Base-by-base conservation (phyloP, 2,888 invertebrate genomes). In the Drosophila gaucha region DNA sequence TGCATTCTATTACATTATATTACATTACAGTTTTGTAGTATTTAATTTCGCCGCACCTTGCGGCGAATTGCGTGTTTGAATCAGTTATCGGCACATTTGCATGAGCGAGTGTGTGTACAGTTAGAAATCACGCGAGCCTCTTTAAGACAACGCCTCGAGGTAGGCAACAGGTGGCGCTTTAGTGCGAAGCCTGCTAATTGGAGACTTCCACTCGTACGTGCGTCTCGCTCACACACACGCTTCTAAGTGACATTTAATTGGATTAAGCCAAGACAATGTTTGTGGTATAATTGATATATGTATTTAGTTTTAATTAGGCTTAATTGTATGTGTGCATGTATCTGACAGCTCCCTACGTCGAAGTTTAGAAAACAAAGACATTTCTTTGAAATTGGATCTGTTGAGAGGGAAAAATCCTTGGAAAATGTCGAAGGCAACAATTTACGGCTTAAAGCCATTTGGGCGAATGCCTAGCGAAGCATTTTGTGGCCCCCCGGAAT, bases 151-250 rank as follows among this genome's bases (percentile, higher is more conserved):
- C 18, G 31, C 65, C 54, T 41, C 6, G 10, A 64, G 41, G 43
- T 33, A 38, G 41, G 78, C 86, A 86, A 86, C 82, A 86, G 78
- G 82, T 82, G 55, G 65, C 47, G 62, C 38, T 14, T 22, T 50
- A 9, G 12, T 31, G 6, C 5, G 20, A 51, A 36, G 39, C 52
- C 20, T 38, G 18, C 36, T 41, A 57, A 72, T 63, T 55, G 46
- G 5, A 28, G 43, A 56, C 30, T 46, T 8, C 0, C 14, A 16
- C 3, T 3, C 3, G 6, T 20, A 22, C 6, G 41, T 26, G 24
- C 24, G 6, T 41, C 41, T 26, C 58, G 14, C 43, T 67, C 14
- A 14, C 52, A 58, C 18, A 10, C 49, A 18, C 14, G n/a, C 4
- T 3, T 3, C 2, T 26, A 26, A 9, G 26, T 14, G n/a, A 6